Evolutionary conservation across 2,888 invertebrate genomes (phyloP).

Genomic region (Zaprionus bogoriensis): DNA sequence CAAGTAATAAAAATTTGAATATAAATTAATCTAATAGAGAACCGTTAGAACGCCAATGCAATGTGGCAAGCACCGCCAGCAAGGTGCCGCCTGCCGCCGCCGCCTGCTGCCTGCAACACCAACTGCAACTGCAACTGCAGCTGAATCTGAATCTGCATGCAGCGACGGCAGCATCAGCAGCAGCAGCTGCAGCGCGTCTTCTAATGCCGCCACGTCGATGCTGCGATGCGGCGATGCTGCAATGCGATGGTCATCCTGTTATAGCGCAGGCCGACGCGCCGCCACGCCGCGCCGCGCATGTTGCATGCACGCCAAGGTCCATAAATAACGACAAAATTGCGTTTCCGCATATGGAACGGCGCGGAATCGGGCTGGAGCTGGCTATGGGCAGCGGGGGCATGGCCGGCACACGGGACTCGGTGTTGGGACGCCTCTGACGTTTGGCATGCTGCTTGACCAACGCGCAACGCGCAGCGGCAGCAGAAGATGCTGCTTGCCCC

Average conservation of each 20-base stretch:
- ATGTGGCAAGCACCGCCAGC: constrained; percentile 51
- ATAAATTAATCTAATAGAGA: constrained; percentile 80
- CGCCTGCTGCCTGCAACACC: constrained; percentile 37
- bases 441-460: constrained; percentile 68
- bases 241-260: constrained; percentile 66
- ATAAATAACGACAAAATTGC: constrained; percentile 82
- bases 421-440: constrained; percentile 44
- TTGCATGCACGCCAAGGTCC: constrained; percentile 76
- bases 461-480: constrained; percentile 5
- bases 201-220: constrained; percentile 49
- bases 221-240: constrained; percentile 32
- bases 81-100: constrained; percentile 27
- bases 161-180: constrained; percentile 17
- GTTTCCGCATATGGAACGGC: constrained; percentile 75
- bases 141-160: constrained; percentile 52
- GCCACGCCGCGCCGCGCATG: constrained; percentile 52
- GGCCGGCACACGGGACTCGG: too few relatives aligned
- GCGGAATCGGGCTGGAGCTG: not conserved
- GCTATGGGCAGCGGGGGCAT: too few relatives aligned
- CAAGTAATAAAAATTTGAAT: constrained; percentile 81
- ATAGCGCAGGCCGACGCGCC: constrained; percentile 54
- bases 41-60: constrained; percentile 68
- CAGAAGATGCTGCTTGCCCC: not conserved
- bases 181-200: constrained; percentile 16
- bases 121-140: constrained; percentile 52